Evolutionary conservation across 2,113 vertebrate species (phyloP), one percentile per base, ranked within the genome.

Genomic region (Pogona vitticeps): DNA sequence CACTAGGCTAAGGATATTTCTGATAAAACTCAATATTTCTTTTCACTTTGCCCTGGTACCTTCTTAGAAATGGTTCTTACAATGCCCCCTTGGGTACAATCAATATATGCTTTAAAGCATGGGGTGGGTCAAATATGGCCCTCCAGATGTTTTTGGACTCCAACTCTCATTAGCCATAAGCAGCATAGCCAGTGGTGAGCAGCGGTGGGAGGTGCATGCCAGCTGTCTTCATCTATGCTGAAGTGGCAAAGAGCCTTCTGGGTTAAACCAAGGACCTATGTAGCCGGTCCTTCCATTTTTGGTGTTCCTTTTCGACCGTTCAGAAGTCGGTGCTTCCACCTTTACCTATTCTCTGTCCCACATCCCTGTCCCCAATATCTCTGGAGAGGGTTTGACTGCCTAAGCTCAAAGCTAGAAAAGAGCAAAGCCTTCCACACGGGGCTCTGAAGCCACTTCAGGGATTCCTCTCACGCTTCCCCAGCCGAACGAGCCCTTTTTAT

Each of bases 11-110:
- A 84, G 65, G 86, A 65, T 38, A 26, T 36, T 59, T 72, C 90
- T 79, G 46, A 6, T 76, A 86, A 89, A 87, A 90, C 70, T 80
- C 87, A 33, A 58, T 3, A 33, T 76, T 33, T 21, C 28, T 78
- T 76, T 76, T 38, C 28, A 28, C 73, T 46, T 23, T 26, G 28
- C 46, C 28, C 46, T 77, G 46, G 75, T 7, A 15, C 76, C 46
- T n/a, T 77, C 76, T n/a, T 46, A 56, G 12, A 17, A n/a, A 28
- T 10, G 18, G 46, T 7, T n/a, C 46, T 77, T 77, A 46, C 8
- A 56, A 76, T 7, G 28, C 17, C 3, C 75, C 26, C 75, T 52
- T 21, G 9, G 3, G 12, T 76, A 46, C 75, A 76, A 28, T 36
- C 70, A 72, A 3, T 31, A 15, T 23, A 40, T 71, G 2, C 6